Conservation (phyloP, 2,113 vertebrate genomes). For the Brachyhypopomus occidentalis region DNA sequence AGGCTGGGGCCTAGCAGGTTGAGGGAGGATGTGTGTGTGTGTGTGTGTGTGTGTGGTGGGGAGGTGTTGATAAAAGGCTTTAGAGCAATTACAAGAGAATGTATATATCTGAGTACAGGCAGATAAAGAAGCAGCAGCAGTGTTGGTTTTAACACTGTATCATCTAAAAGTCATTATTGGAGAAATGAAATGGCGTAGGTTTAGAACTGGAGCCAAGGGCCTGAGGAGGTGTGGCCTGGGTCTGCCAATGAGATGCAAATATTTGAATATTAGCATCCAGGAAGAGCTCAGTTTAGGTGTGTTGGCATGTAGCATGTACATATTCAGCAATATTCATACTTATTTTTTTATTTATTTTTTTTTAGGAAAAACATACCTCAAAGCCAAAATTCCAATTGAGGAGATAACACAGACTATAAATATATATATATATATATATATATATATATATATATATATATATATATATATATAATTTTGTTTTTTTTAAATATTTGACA, state of each 20-base stretch:
- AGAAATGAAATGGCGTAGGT: slow-evolving; percentile 19
- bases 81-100: slow-evolving; percentile 18
- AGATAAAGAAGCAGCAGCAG: slow-evolving; percentile 23
- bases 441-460: too few species aligned
- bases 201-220: neutral
- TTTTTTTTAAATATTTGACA: too few species aligned
- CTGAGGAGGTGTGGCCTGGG: neutral
- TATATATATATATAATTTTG: too few species aligned
- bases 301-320: too few species aligned
- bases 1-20: slow-evolving; percentile 23
- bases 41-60: neutral
- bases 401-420: too few species aligned
- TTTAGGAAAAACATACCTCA: too few species aligned
- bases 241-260: neutral
- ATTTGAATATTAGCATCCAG: neutral
- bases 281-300: too few species aligned
- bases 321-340: too few species aligned
- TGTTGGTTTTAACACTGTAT: slow-evolving; percentile 1
- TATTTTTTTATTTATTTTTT: too few species aligned
- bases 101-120: slow-evolving; percentile 2
- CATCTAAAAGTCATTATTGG: slow-evolving; percentile 25
- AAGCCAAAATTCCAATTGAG: too few species aligned
- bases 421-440: too few species aligned
- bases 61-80: neutral
- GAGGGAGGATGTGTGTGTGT: neutral